Evolutionary conservation across 2,888 invertebrate genomes (phyloP), one percentile per base, ranked within the genome.

Genomic region (Pardosa pseudoannulata): DNA sequence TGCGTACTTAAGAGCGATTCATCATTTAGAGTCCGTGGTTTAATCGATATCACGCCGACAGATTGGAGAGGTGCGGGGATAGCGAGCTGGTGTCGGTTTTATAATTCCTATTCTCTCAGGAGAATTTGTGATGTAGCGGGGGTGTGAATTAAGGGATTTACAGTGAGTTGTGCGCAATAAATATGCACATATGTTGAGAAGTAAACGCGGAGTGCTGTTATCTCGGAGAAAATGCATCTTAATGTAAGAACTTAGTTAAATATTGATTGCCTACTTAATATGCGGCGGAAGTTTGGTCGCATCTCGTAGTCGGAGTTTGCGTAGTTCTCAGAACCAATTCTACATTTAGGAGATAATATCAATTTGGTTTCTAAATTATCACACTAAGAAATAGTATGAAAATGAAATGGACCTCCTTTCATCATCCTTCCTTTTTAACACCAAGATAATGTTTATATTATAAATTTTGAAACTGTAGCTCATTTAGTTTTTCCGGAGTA

Each of bases 1-100:
- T 82, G 78, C 79, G 50, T 79, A 82, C 82, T 88, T 88, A 88
- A 79, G 79, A 68, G 62, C 82, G 74, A 88, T 88, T 88, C 82
- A 88, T 88, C 88, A 88, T 88, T 88, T 87, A 80, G 76, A 74
- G 75, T 70, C 74, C 70, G 32, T 71, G 70, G 46, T 83, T 76
- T 78, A 85, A 85, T 85, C 83, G 83, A 85, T 85, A 76, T 46
- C 36, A 62, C 65, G 32, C 41, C 70, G 83, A 74, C 79, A 86
- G 79, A 86, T 86, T 86, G 74, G 83, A 36, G 36, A 41, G 75
- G 41, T 62, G 39, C 7, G 71, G 46, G 36, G 29, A 32, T 23
- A 16, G 68, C 2, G 16, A 36, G 36, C n/a, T 23, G 39, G 73
- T 73, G 78, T 71, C 32, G 70, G 72, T 76, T 83, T 83, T 76